Evolutionary conservation across 2,797 vertebrate genomes (phyloP).

Genomic region (Phylloscopus collybita): DNA sequence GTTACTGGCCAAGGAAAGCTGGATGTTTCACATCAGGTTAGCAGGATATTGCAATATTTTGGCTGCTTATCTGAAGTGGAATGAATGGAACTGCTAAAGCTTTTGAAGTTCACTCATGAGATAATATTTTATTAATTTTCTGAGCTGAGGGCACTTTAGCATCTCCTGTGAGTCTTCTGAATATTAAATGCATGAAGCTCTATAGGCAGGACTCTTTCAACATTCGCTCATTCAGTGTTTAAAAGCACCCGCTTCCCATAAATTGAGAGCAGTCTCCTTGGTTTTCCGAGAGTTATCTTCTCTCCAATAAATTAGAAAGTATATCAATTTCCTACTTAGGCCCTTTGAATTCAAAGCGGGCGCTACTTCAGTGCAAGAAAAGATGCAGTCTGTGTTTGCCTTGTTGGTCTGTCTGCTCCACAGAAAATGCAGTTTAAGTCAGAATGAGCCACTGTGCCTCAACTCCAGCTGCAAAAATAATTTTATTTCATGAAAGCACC

Average conservation of each 20-base stretch:
- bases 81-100: slow-evolving; percentile 68
- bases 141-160: slow-evolving; percentile 64
- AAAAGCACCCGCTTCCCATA: slow-evolving; percentile 9
- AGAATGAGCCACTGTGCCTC: slow-evolving; percentile 11
- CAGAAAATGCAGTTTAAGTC: background rate
- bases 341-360: slow-evolving; percentile 43
- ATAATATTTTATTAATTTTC: slow-evolving; percentile 71
- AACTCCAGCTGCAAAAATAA: background rate
- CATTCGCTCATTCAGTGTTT: slow-evolving; percentile 37
- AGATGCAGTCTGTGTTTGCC: background rate
- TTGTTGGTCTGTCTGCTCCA: slow-evolving; percentile 8
- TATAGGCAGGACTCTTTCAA: slow-evolving; percentile 54
- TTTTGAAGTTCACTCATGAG: slow-evolving; percentile 71
- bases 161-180: slow-evolving; percentile 60
- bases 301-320: slow-evolving; percentile 70
- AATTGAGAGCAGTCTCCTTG: slow-evolving; percentile 53
- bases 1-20: slow-evolving; percentile 47
- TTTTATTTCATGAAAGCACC: slow-evolving; percentile 4
- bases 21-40: slow-evolving; percentile 67
- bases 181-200: slow-evolving; percentile 34
- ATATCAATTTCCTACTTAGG: slow-evolving; percentile 46
- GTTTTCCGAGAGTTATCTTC: slow-evolving; percentile 57
- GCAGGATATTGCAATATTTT: slow-evolving; percentile 71
- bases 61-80: slow-evolving; percentile 70
- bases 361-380: background rate